These are phyloP conservation scores for Petromus typicus DNA, from an alignment of 2,113 vertebrate genomes.

Conservation along the genomic window DNA sequence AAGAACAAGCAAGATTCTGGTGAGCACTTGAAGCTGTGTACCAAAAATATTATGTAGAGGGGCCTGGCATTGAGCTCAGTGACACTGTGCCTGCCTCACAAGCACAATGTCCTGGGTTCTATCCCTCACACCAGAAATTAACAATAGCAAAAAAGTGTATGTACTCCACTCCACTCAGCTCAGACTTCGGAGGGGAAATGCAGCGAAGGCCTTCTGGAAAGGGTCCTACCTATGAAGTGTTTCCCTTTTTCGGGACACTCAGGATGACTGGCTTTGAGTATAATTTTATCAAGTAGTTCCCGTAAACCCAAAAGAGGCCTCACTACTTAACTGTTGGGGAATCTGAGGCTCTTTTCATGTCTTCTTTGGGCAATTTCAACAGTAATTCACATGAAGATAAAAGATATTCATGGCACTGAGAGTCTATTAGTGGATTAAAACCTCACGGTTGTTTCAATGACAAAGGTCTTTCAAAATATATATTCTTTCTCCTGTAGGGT, in stretches of 20 bases:
- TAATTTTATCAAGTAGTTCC: conserved; percentile 51
- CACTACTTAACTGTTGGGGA: neutral
- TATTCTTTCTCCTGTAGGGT: conserved; percentile 66
- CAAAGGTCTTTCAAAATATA: conserved; percentile 60
- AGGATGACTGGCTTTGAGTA: neutral
- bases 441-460: conserved; percentile 53
- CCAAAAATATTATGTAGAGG: no score
- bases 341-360: conserved; percentile 40
- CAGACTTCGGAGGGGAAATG: neutral
- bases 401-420: conserved; percentile 47
- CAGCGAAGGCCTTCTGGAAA: neutral
- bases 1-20: neutral
- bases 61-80: no score
- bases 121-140: no score
- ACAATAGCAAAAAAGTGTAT: neutral
- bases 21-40: neutral
- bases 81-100: no score
- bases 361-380: conserved; percentile 1
- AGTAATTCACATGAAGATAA: conserved; percentile 69
- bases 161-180: no score
- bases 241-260: neutral
- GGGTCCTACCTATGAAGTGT: neutral
- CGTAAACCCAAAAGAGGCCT: neutral
- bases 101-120: no score
- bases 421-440: conserved; percentile 62